A percentile compares a stretch with the other conserved stretches of the same genome.
These are phyloP conservation scores for Hippopotamus amphibius DNA, from an alignment of 2,113 vertebrate genomes.

Conservation along the genomic window DNA sequence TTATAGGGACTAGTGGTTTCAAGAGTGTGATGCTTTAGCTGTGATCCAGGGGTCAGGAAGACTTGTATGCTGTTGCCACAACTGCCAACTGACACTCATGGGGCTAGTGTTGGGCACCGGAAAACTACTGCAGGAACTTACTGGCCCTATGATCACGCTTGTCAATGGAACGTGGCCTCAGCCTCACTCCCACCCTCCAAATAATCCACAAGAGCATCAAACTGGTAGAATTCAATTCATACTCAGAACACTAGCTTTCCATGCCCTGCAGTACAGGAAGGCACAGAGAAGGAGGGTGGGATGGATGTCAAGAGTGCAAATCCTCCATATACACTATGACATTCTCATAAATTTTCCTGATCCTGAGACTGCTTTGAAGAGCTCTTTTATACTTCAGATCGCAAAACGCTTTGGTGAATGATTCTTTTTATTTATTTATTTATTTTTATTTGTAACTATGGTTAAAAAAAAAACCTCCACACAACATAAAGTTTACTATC, in stretches of 20 bases:
- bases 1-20: neutral
- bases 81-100: neutral
- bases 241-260: neutral
- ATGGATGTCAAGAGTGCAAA: neutral
- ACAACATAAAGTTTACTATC: neutral
- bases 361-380: neutral
- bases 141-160: neutral
- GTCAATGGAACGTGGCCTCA: neutral
- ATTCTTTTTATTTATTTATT: neutral
- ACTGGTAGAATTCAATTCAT: neutral
- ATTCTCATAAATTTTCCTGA: neutral
- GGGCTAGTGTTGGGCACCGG: neutral
- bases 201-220: neutral
- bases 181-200: neutral
- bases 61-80: neutral
- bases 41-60: neutral
- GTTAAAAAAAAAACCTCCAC: neutral
- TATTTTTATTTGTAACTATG: neutral
- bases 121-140: neutral
- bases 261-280: neutral
- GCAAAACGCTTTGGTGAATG: slow-evolving; percentile 11
- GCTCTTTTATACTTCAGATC: neutral
- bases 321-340: neutral
- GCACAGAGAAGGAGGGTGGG: neutral
- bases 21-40: neutral